Evolutionary conservation across 1,140 invertebrate species (phyloP).

Genomic region (Drusus annulatus): DNA sequence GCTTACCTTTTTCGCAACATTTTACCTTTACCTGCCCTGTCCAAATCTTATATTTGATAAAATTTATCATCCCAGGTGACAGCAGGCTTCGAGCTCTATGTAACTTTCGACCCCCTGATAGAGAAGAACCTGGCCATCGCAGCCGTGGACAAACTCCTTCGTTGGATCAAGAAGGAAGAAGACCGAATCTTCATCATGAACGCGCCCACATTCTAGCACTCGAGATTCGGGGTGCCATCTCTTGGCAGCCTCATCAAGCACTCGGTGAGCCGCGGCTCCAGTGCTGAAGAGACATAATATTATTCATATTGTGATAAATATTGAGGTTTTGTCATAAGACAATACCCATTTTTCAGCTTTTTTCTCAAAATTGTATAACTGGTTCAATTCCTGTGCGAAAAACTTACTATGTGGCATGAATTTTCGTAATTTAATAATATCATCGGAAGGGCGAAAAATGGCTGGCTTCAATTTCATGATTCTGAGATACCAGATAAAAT

Average conservation of each 20-base stretch:
- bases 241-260: conserved; percentile 56
- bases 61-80: conserved; percentile 78
- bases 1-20: too few relatives aligned
- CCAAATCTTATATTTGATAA: too few relatives aligned
- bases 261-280: conserved; percentile 49
- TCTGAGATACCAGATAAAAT: too few relatives aligned
- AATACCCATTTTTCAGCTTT: too few relatives aligned
- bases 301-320: conserved; percentile 35
- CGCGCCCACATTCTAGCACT: conserved; percentile 86
- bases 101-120: conserved; percentile 91
- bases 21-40: too few relatives aligned
- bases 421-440: too few relatives aligned
- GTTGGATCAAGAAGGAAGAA: conserved; percentile 96
- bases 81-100: conserved; percentile 92
- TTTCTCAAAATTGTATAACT: too few relatives aligned
- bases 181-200: conserved; percentile 93
- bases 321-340: too few relatives aligned
- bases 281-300: conserved; percentile 41
- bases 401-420: too few relatives aligned
- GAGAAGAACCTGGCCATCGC: conserved; percentile 85
- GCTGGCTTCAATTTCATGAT: too few relatives aligned
- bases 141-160: conserved; percentile 89
- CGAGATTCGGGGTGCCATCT: conserved; percentile 60
- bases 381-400: too few relatives aligned
- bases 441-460: too few relatives aligned